These are phyloP conservation scores for Xylota sylvarum DNA, from an alignment of 2,888 invertebrate genomes.

Conservation along the genomic window DNA sequence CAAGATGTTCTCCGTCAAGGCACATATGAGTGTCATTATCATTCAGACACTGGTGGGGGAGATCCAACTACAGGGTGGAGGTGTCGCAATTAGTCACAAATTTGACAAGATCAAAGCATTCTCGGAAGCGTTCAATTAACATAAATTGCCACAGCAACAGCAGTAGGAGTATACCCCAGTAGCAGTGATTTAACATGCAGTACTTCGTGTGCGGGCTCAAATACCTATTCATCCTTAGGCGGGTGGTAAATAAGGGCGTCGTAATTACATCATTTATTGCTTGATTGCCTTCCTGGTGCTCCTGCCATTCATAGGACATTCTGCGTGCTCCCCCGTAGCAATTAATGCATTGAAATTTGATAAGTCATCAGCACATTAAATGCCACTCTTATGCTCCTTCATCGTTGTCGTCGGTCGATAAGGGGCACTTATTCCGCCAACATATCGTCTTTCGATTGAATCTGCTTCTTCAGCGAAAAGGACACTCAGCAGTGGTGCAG, in stretches of 20 bases:
- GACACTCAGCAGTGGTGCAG: slow-evolving; percentile 8
- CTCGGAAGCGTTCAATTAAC: slow-evolving; percentile 78
- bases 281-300: slow-evolving; percentile 63
- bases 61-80: slow-evolving; percentile 40
- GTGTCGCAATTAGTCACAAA: slow-evolving; percentile 79
- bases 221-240: slow-evolving; percentile 53
- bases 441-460: slow-evolving; percentile 49
- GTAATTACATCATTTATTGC: slow-evolving; percentile 76
- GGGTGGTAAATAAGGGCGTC: slow-evolving; percentile 70
- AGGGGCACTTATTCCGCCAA: slow-evolving; percentile 26
- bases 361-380: slow-evolving; percentile 66
- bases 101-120: slow-evolving; percentile 79
- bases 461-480: slow-evolving; percentile 55
- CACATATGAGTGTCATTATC: slow-evolving; percentile 68
- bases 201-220: slow-evolving; percentile 63
- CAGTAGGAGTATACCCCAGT: not conserved
- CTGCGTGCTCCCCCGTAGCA: slow-evolving; percentile 21
- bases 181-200: slow-evolving; percentile 57
- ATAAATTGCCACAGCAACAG: slow-evolving; percentile 73
- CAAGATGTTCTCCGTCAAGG: slow-evolving; percentile 64
- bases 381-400: slow-evolving; percentile 24
- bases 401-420: not conserved
- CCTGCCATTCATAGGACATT: slow-evolving; percentile 5
- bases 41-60: slow-evolving; percentile 14
- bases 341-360: slow-evolving; percentile 71